Percentiles rank a stretch among this genome's conserved stretches.
These are phyloP conservation scores for Drosophila malerkotliana DNA, from an alignment of 1,140 invertebrate genomes.

Conservation along the genomic window DNA sequence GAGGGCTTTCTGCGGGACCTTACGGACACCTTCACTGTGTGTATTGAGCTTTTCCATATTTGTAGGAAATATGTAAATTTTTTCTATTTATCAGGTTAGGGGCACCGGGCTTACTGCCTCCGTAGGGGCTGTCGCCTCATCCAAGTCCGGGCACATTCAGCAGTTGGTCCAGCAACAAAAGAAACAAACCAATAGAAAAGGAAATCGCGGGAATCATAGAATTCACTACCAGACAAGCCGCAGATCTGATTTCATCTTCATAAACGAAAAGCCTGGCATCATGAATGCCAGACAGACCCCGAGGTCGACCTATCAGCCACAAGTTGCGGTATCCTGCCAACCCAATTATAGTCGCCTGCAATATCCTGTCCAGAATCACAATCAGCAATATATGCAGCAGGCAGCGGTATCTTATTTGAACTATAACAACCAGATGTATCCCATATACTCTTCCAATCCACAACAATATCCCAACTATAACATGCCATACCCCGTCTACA, in stretches of 20 bases:
- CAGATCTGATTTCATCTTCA: constrained; percentile 39
- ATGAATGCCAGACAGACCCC: not conserved
- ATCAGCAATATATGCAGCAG: not conserved
- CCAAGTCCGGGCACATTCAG: constrained; percentile 62
- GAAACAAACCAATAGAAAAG: constrained; percentile 9
- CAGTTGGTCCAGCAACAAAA: constrained; percentile 50
- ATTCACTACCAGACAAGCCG: constrained; percentile 7
- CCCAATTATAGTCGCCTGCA: not conserved
- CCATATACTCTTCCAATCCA: not conserved
- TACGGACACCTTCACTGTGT: constrained; percentile 58
- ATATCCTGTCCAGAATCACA: not conserved
- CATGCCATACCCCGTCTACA: too few species aligned
- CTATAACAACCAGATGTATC: not conserved
- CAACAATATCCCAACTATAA: not conserved
- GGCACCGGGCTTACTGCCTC: constrained; percentile 53
- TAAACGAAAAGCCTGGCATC: constrained; percentile 25
- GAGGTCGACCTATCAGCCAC: not conserved
- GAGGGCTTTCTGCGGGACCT: constrained; percentile 63
- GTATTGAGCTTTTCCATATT: too few species aligned
- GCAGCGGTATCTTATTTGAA: not conserved
- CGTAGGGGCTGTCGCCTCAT: constrained; percentile 24
- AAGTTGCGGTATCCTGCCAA: not conserved
- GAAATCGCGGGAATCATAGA: not conserved
- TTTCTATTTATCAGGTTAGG: constrained; percentile 32
- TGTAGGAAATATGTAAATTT: too few species aligned